A percentile compares a stretch with the other conserved stretches of the same genome.
Conservation (phyloP, 2,888 invertebrate species). For the Catonia carolina region DNA sequence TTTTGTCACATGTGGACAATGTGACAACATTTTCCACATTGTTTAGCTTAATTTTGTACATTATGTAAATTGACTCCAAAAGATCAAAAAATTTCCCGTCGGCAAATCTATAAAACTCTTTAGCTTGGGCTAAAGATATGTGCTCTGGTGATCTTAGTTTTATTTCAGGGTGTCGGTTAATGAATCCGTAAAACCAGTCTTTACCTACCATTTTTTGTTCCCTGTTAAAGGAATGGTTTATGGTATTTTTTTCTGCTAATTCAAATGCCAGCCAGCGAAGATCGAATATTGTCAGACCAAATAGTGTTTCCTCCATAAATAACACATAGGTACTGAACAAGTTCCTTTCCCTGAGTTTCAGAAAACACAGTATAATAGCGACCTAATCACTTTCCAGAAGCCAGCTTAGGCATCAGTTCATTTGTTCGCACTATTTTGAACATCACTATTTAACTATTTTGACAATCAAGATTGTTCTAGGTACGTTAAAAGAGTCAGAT, state of each 20-base stretch:
- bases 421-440: slow-evolving; percentile 14
- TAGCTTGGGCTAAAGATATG: slow-evolving; percentile 26
- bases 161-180: slow-evolving; percentile 21
- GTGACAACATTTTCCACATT: slow-evolving; percentile 26
- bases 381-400: slow-evolving; percentile 19
- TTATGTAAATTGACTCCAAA: slow-evolving; percentile 4
- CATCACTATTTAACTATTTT: too few relatives aligned
- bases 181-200: slow-evolving; percentile 26
- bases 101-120: slow-evolving; percentile 25
- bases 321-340: slow-evolving; percentile 20
- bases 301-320: slow-evolving; percentile 23
- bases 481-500: slow-evolving; percentile 13
- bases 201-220: slow-evolving; percentile 27
- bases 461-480: slow-evolving; percentile 18
- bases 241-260: slow-evolving; percentile 27
- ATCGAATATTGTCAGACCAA: slow-evolving; percentile 27
- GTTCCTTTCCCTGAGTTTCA: slow-evolving; percentile 19
- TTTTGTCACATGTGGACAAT: too few relatives aligned
- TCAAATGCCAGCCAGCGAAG: slow-evolving; percentile 24
- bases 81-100: slow-evolving; percentile 25
- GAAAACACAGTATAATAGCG: slow-evolving; percentile 22
- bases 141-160: slow-evolving; percentile 24
- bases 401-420: slow-evolving; percentile 1
- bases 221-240: slow-evolving; percentile 26
- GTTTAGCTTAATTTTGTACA: slow-evolving; percentile 17